Conservation (phyloP, 2,888 invertebrate genomes). For the Plagodis pulveraria region DNA sequence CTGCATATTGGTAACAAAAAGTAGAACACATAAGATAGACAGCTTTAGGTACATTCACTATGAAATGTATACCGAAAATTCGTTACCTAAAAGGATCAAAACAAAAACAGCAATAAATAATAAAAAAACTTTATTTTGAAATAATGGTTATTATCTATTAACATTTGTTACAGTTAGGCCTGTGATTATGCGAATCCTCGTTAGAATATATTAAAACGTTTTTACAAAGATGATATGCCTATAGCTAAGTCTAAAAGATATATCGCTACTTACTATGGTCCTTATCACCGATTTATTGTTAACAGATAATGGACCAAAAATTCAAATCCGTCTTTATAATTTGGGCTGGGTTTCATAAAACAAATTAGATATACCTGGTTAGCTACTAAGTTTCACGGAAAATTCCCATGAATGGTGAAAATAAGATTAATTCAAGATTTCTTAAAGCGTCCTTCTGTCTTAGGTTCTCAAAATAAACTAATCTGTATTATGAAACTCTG, state of each 20-base stretch:
- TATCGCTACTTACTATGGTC: constrained; percentile 40
- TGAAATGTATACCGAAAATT: no score
- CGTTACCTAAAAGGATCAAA: neutral
- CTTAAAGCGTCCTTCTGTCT: neutral
- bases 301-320: constrained; percentile 82
- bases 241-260: constrained; percentile 58
- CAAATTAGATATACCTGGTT: constrained; percentile 9
- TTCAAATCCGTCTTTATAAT: constrained; percentile 69
- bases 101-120: constrained; percentile 44
- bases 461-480: neutral
- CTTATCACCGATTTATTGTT: constrained; percentile 51
- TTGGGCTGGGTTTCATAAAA: constrained; percentile 37
- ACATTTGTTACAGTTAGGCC: constrained; percentile 82
- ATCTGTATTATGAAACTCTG: constrained; percentile 23
- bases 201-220: constrained; percentile 68
- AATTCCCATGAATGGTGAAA: neutral
- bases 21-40: no score
- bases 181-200: constrained; percentile 68
- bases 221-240: constrained; percentile 81
- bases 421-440: neutral
- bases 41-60: no score
- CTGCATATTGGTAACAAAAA: no score
- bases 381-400: constrained; percentile 7
- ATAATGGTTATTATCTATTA: constrained; percentile 84
- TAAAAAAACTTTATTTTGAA: constrained; percentile 82